phyloP scores from a whole-genome alignment of 2,113 vertebrate genomes.

The Istiophorus platypterus region DNA sequence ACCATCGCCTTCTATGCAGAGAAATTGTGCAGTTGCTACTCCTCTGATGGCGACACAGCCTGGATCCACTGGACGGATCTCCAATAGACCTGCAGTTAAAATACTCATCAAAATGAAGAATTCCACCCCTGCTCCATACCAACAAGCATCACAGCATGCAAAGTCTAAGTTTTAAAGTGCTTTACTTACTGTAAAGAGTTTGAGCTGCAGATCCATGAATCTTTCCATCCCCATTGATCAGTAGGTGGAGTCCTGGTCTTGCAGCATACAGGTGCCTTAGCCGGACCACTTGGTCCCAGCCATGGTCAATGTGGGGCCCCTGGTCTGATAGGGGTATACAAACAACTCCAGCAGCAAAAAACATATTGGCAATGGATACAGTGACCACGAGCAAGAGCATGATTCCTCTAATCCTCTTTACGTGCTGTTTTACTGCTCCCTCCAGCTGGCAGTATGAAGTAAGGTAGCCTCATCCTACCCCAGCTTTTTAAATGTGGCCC shows the following conservation, averaged over 20 bases:
- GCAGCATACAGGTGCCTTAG: conserved; percentile 90
- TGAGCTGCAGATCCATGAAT: conserved; percentile 86
- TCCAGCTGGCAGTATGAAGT: conserved; percentile 34
- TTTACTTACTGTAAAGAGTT: conserved; percentile 89
- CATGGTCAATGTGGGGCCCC: conserved; percentile 86
- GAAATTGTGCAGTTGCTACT: conserved; percentile 87
- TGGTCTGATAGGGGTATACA: conserved; percentile 83
- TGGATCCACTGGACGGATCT: conserved; percentile 89
- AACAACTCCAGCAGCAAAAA: conserved; percentile 63
- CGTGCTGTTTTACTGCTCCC: not conserved
- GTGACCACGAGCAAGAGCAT: conserved; percentile 67
- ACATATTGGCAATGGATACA: conserved; percentile 71
- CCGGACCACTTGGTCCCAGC: conserved; percentile 91
- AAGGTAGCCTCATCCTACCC: conserved; percentile 39
- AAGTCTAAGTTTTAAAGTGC: not conserved
- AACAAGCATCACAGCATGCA: too few relatives aligned
- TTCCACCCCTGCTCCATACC: not conserved
- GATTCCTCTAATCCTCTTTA: not conserved
- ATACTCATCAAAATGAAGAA: not conserved
- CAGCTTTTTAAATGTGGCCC: conserved; percentile 86
- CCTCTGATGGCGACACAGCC: conserved; percentile 93
- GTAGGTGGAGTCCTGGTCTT: conserved; percentile 87
- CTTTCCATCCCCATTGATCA: conserved; percentile 87
- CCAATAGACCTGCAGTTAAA: conserved; percentile 88
- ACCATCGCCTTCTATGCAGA: conserved; percentile 91